Conservation (phyloP, 2,797 vertebrate species). For the Carcharodon carcharias region DNA sequence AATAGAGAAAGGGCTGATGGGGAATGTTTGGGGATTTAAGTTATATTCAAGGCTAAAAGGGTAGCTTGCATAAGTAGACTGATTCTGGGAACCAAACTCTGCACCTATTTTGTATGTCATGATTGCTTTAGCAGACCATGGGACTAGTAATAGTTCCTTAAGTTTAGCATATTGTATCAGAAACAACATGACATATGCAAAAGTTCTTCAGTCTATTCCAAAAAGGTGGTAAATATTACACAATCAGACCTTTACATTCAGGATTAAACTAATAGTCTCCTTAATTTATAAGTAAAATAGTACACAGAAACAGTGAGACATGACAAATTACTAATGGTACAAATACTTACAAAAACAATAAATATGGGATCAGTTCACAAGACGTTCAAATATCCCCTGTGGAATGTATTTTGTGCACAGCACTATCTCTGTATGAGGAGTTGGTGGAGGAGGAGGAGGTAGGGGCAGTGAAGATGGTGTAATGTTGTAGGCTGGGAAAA, state of each 20-base stretch:
- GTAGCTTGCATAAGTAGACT: not conserved
- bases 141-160: not conserved
- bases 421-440: not conserved
- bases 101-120: not conserved
- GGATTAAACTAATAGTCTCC: not conserved
- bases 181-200: not conserved
- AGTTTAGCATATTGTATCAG: not conserved
- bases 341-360: not conserved
- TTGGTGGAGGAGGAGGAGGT: not conserved
- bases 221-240: not conserved
- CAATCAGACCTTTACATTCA: not conserved
- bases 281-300: not conserved
- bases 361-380: not conserved
- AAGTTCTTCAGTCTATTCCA: not conserved
- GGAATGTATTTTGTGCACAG: not conserved
- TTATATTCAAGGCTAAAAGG: not conserved
- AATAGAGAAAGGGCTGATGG: not conserved
- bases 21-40: not conserved
- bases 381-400: not conserved
- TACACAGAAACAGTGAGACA: not conserved
- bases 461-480: not conserved
- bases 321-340: not conserved
- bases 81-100: not conserved
- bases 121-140: not conserved
- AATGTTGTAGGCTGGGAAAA: not conserved